These are phyloP conservation scores for Polyergus mexicanus DNA, from an alignment of 1,140 invertebrate species.

Conservation along the genomic window DNA sequence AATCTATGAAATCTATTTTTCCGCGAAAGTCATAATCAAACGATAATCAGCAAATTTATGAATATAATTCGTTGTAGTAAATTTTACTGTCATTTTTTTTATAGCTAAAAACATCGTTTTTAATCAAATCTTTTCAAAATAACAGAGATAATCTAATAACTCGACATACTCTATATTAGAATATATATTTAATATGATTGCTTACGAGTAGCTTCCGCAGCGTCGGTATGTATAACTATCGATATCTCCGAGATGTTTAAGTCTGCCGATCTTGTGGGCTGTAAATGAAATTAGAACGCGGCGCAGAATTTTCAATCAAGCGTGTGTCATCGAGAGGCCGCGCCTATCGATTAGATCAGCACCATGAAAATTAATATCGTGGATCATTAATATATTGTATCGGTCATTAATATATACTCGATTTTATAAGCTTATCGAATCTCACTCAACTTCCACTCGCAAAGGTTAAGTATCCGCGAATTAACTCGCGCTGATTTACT, in stretches of 20 bases:
- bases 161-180: neutral
- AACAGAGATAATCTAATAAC: too few relatives aligned
- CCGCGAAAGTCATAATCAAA: too few relatives aligned
- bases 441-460: neutral
- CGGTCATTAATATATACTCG: neutral
- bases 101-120: neutral
- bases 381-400: slow-evolving; percentile 38
- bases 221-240: slow-evolving; percentile 54
- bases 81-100: neutral
- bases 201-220: slow-evolving; percentile 25
- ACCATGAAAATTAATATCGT: slow-evolving; percentile 33
- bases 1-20: too few relatives aligned
- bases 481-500: neutral
- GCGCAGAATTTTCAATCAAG: slow-evolving; percentile 51
- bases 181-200: neutral
- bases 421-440: slow-evolving; percentile 22
- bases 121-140: neutral
- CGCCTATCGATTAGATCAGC: slow-evolving; percentile 9
- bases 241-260: slow-evolving; percentile 46
- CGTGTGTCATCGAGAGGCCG: slow-evolving; percentile 27
- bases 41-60: neutral
- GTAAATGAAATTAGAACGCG: slow-evolving; percentile 47
- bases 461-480: slow-evolving; percentile 15
- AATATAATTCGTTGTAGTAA: neutral
- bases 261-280: slow-evolving; percentile 57